Evolutionary conservation across 1,140 invertebrate species (phyloP), one percentile per base, ranked within the genome.

Genomic region (Cyclina sinensis): DNA sequence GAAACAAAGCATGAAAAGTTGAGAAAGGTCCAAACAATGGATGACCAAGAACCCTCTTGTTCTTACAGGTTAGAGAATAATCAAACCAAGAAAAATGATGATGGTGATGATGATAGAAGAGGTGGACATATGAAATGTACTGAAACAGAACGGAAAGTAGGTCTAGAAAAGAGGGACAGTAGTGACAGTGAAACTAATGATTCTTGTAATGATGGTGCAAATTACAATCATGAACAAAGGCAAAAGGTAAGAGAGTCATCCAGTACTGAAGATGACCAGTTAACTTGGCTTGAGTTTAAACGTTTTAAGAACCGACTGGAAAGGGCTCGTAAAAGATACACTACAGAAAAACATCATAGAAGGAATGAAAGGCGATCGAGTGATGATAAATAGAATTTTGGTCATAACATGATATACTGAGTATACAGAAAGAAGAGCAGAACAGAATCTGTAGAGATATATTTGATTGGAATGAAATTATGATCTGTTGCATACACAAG

Each of bases 251-350:
- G 48, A 24, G 21, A 27, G 27, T 51, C 74, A 14, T 48, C 74
- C 5, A 54, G 27, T 51, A 30, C 11, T 54, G 74, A 78, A n/a
- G 46, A 4, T 18, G 48, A 73, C 48, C 90, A 92, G 68, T 89
- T 91, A 32, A 91, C 91, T 14, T 94, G 93, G 93, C 87, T 89
- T 35, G 92, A 94, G 80, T 94, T 94, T 78, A 94, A 93, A 91
- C 85, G 91, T 32, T 94, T 94, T 76, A 94, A 93, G 81, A 92
- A 92, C 39, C 84, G 80, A 54, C 30, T 92, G 21, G 90, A 93
- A 83, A 54, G 90, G 87, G 93, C 93, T 2, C 85, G 88, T 43
- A 84, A 91, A 24, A 85, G 91, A 35, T 93, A 93, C 62, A 76
- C 88, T 12, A 80, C 80, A 57, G 83, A 85, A 37, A 76, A 57